Base-by-base conservation (phyloP, 2,113 vertebrate genomes). In the Lagopus muta region DNA sequence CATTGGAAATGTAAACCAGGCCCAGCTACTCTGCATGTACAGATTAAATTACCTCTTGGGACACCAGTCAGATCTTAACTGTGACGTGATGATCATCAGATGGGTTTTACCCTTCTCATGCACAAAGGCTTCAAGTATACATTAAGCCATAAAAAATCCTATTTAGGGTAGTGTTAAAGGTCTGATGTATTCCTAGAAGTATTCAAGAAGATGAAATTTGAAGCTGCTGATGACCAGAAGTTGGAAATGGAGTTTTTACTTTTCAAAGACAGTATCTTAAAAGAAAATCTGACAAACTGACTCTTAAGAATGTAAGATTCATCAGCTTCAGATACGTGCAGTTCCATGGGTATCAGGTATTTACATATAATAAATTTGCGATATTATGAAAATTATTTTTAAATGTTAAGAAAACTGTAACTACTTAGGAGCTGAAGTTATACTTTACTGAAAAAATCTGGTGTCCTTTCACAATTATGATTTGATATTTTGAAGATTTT, bases 1-100 rank as follows among this genome's bases (percentile, higher is more conserved):
- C 58, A 58, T 6, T 40, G 69, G 52, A 73, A 50, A 21, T 3
- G 2, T 74, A 82, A 67, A 64, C 47, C 81, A 79, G 66, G 64
- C 32, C 65, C 8, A 16, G 65, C 13, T 73, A 12, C 55, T 80
- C 71, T 57, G 34, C 48, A 43, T 73, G 55, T 64, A 72, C n/a
- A 89, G 83, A 90, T 76, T 94, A 93, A 94, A 94, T 95, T 88
- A 86, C 8, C 10, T 58, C 22, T 7, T 70, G 60, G 27, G 38
- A 84, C 45, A 67, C 13, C 1, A 6, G 28, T 82, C 34, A 45
- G 34, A 55, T 48, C 47, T 76, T 74, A 76, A 42, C 58, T 50
- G 36, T 86, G 43, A 38, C 38, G 69, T 89, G 73, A 82, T 79
- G 65, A 83, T 90, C 54, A 72, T 90, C 75, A 84, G 42, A 84